Conservation (phyloP, 2,888 invertebrate genomes). For the Smittia aterrima region DNA sequence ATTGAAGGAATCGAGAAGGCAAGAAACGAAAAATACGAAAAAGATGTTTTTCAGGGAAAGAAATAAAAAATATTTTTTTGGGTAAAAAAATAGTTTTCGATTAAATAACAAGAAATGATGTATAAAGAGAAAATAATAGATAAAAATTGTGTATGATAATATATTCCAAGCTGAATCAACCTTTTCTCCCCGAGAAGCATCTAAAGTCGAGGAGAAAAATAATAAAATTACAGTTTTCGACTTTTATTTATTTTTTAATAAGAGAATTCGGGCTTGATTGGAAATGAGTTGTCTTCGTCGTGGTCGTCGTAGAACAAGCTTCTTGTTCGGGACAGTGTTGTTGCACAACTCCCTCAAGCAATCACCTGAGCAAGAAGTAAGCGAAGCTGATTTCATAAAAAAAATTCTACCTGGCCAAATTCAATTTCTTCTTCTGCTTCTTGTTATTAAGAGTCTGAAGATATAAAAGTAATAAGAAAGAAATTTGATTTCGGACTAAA, state of each 20-base stretch:
- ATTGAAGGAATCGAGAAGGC: slow-evolving; percentile 11
- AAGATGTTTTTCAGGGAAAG: slow-evolving; percentile 8
- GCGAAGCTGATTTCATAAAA: slow-evolving; percentile 19
- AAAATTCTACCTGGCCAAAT: slow-evolving; percentile 40
- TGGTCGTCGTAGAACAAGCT: too few relatives aligned
- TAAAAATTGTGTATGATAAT: slow-evolving; percentile 40
- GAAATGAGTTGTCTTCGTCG: too few relatives aligned
- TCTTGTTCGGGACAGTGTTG: neutral
- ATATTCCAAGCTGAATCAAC: neutral
- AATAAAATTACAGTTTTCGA: slow-evolving; percentile 30
- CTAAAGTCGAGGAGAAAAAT: neutral
- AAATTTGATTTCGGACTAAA: neutral
- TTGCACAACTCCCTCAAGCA: slow-evolving; percentile 4
- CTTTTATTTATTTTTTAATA: slow-evolving; percentile 14
- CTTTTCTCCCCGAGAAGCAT: neutral
- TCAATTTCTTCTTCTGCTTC: slow-evolving; percentile 27
- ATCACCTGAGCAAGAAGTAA: slow-evolving; percentile 4
- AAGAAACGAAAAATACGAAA: neutral
- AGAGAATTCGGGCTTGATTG: neutral
- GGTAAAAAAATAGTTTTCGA: slow-evolving; percentile 30
- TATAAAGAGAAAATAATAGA: slow-evolving; percentile 29
- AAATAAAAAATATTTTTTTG: neutral
- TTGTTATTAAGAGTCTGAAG: slow-evolving; percentile 1
- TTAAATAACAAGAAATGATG: slow-evolving; percentile 33
- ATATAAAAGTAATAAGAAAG: slow-evolving; percentile 25